Conservation (phyloP, 1,140 invertebrate genomes). For the Chymomyza costata region DNA sequence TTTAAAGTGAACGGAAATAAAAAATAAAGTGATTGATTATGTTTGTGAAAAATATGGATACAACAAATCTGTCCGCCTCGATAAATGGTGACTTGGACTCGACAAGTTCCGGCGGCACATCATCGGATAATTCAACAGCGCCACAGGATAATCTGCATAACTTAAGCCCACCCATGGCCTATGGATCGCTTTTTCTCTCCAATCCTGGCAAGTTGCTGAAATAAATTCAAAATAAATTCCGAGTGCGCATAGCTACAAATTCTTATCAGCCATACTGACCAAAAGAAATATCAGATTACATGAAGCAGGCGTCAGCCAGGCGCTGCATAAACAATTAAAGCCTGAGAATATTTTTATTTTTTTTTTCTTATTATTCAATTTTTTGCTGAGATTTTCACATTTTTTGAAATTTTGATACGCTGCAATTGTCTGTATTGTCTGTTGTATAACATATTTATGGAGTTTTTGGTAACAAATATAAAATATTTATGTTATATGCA, state of each 20-base stretch:
- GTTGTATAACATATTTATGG: no score
- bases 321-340: conserved; percentile 69
- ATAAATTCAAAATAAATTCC: not conserved
- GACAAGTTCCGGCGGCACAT: conserved; percentile 70
- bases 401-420: conserved; percentile 46
- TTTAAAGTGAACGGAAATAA: not conserved
- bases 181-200: conserved; percentile 61
- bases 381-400: conserved; percentile 63
- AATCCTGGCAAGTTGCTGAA: conserved; percentile 69
- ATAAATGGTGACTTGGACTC: conserved; percentile 67
- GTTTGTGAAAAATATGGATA: conserved; percentile 71
- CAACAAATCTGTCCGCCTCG: conserved; percentile 55
- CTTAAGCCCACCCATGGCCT: conserved; percentile 68
- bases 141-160: conserved; percentile 69
- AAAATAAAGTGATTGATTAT: conserved; percentile 18
- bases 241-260: conserved; percentile 16
- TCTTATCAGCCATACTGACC: conserved; percentile 37
- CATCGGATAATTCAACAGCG: conserved; percentile 62
- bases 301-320: conserved; percentile 57
- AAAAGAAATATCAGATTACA: conserved; percentile 41
- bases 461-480: no score
- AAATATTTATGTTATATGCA: no score
- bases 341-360: conserved; percentile 35
- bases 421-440: no score
- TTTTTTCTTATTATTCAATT: conserved; percentile 3